Evolutionary conservation across 1,140 invertebrate genomes (phyloP).

Genomic region (Hermetia illucens): DNA sequence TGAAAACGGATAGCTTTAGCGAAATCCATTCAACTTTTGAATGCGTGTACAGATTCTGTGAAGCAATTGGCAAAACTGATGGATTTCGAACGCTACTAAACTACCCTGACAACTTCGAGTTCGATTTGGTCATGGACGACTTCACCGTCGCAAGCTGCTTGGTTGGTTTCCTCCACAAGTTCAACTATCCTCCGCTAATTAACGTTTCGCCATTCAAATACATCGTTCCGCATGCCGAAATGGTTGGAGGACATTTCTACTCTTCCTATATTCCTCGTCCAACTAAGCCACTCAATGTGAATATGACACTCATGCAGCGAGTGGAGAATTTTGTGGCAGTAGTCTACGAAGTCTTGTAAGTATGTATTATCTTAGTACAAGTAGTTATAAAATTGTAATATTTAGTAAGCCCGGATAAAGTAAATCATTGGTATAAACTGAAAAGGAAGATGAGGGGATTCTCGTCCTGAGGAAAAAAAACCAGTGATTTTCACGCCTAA

Average conservation of each 20-base stretch:
- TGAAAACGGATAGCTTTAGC: no score
- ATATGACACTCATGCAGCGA: constrained; percentile 8
- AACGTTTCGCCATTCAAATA: constrained; percentile 6
- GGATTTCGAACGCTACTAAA: constrained; percentile 2
- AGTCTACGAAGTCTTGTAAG: not conserved
- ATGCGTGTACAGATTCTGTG: no score
- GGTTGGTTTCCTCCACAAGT: constrained; percentile 10
- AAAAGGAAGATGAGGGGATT: no score
- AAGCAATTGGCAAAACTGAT: not conserved
- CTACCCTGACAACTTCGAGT: constrained; percentile 6
- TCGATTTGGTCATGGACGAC: constrained; percentile 18
- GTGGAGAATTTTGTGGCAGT: constrained; percentile 8
- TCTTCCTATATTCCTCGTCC: constrained; percentile 8
- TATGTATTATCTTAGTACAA: not conserved
- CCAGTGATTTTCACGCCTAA: no score
- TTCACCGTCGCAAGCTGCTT: constrained; percentile 14
- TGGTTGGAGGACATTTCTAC: constrained; percentile 3
- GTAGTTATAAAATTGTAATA: not conserved
- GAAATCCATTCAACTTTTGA: no score
- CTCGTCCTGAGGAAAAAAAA: no score
- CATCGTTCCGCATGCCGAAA: not conserved
- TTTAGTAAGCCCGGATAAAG: no score
- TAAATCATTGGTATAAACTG: no score
- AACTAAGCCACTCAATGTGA: constrained; percentile 7
- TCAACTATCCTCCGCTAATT: constrained; percentile 12